Base-by-base conservation (phyloP, 2,888 invertebrate genomes). In the Plagodis pulveraria region DNA sequence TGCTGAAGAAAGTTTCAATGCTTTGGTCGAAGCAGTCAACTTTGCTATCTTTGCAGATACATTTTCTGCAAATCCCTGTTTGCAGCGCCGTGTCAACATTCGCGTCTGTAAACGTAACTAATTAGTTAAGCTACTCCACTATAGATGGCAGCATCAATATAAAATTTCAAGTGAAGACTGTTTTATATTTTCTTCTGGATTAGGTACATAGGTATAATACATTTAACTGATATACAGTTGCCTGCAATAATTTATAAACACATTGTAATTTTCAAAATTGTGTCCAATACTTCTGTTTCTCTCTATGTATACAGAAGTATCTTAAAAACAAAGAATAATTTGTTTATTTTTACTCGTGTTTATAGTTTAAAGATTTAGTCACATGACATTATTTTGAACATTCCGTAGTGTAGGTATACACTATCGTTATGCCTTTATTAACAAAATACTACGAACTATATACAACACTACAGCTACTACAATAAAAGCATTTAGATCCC, bases 21-120 rank as follows among this genome's bases (percentile, higher is more conserved):
- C 84, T 86, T 63, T 84, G 87, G 9, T 91, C 87, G 7, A 89
- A 89, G 63, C 95, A 95, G 69, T 95, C 89, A 5, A 95, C 87
- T 12, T 86, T 84, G 1, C 82, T 81, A 8, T 86, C 77, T 49
- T 88, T 82, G 63, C 95, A 95, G 0, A 70, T 73, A 67, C 95
- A 95, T 53, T 87, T 86, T 50, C 89, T 86, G 73, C 95, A 95
- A 33, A 95, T 84, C 0, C 89, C 90, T 0, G 86, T 78, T 34
- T 85, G 74, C 32, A 74, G 72, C 7, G 79, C 72, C 0, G 71
- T 62, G 5, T 71, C 74, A 33, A 67, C 70, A 9, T 59, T 61
- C 33, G 67, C 58, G 49, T 62, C 77, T 76, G 70, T 61, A 76
- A 81, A 58, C n/a, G 7, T 10, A 56, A 59, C 35, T 55, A 49